phyloP scores from a whole-genome alignment of 2,888 invertebrate species.

The Syritta pipiens region DNA sequence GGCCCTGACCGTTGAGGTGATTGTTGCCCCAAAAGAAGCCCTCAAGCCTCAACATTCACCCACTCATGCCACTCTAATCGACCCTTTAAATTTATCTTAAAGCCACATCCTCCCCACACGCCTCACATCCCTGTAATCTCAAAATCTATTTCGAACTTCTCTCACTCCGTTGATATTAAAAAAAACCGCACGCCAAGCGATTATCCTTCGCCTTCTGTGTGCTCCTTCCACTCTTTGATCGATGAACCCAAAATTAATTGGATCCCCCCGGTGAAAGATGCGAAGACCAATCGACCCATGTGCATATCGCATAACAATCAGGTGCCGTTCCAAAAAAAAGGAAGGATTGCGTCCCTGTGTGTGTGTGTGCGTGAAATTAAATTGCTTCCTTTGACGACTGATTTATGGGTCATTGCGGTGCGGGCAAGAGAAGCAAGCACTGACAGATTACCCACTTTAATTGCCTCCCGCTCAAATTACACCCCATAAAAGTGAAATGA shows the following conservation, averaged over 20 bases:
- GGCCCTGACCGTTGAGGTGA: too few species aligned
- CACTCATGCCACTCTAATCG: too few species aligned
- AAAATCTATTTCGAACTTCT: constrained; percentile 5
- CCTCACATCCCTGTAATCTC: too few species aligned
- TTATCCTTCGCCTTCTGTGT: background rate
- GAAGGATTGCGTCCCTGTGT: too few species aligned
- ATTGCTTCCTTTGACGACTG: background rate
- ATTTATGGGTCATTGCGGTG: background rate
- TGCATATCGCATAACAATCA: background rate
- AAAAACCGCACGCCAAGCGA: background rate
- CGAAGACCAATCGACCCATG: too few species aligned
- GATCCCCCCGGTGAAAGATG: background rate
- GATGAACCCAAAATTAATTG: constrained; percentile 26
- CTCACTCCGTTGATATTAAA: too few species aligned
- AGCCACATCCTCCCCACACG: too few species aligned
- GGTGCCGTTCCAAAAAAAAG: too few species aligned
- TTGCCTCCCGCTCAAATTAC: background rate
- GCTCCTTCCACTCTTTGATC: constrained; percentile 26
- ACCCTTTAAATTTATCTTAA: too few species aligned
- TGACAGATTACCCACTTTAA: background rate
- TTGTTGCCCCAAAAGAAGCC: too few species aligned
- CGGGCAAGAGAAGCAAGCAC: background rate
- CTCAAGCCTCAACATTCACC: too few species aligned
- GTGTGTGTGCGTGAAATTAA: background rate
- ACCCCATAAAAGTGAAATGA: background rate